Evolutionary conservation across 1,140 invertebrate species (phyloP).

Genomic region (Rhopalosiphum padi): DNA sequence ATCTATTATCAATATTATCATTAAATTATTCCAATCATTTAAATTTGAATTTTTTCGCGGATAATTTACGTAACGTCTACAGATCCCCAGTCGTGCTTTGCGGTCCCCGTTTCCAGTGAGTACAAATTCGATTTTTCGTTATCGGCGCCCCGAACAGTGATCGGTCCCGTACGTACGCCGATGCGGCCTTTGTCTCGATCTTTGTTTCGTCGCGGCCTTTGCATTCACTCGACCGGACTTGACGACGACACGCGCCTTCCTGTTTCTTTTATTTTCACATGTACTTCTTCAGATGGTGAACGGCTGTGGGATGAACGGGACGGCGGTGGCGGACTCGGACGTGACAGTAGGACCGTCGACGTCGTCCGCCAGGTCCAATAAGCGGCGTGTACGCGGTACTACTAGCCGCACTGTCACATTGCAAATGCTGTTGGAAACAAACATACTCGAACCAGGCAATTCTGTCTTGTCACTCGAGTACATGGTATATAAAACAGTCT

Average conservation of each 20-base stretch:
- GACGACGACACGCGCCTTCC: neutral
- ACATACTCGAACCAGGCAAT: conserved; percentile 80
- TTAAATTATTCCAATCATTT: conserved; percentile 46
- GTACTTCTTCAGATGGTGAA: neutral
- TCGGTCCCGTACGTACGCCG: neutral
- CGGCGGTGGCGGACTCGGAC: neutral
- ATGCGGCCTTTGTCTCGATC: neutral
- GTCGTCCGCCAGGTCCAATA: neutral
- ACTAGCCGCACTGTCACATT: conserved; percentile 79
- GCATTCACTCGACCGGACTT: neutral
- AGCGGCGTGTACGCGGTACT: conserved; percentile 61
- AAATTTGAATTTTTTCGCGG: conserved; percentile 48
- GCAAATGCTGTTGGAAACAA: conserved; percentile 81
- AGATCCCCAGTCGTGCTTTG: too few species aligned
- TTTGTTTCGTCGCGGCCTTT: neutral
- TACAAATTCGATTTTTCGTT: neutral
- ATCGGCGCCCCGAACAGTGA: neutral
- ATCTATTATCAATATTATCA: conserved; percentile 39
- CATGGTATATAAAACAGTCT: conserved; percentile 68
- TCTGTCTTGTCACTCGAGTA: conserved; percentile 87
- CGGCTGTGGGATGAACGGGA: neutral
- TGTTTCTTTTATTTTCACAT: neutral
- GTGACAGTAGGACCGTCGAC: neutral
- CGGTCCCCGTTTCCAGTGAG: neutral
- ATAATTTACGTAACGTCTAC: conserved; percentile 21